phyloP scores from a whole-genome alignment of 2,888 invertebrate species.

The Baccha elongata region DNA sequence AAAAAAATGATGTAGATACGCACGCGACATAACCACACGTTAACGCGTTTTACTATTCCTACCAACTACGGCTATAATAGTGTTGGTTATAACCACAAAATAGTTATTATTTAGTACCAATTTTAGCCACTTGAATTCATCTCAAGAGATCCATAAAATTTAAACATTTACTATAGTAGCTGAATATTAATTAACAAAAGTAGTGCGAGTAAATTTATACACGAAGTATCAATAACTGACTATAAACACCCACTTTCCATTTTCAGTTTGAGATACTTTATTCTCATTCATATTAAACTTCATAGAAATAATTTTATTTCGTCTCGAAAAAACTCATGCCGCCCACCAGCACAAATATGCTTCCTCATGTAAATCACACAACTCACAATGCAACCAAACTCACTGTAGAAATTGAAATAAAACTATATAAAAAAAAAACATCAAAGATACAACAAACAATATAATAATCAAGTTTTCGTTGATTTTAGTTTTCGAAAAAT shows the following conservation, averaged over 20 bases:
- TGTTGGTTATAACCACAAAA: conserved; percentile 45
- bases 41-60: conserved; percentile 1
- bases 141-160: conserved; percentile 18
- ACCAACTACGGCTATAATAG: background rate
- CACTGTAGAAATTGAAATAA: background rate
- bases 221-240: conserved; percentile 22
- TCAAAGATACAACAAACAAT: background rate
- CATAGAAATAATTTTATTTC: background rate
- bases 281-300: no score
- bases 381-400: background rate
- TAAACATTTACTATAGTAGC: conserved; percentile 41
- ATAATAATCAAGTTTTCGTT: conserved; percentile 12
- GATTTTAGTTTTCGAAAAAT: conserved; percentile 3
- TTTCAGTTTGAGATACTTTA: conserved; percentile 25
- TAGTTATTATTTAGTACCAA: conserved; percentile 59
- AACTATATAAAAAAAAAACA: background rate
- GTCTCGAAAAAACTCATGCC: background rate
- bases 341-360: conserved; percentile 43
- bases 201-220: conserved; percentile 40
- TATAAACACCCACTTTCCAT: conserved; percentile 49
- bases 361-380: conserved; percentile 40
- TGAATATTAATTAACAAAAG: conserved; percentile 70
- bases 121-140: conserved; percentile 62
- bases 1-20: conserved; percentile 54
- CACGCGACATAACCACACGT: conserved; percentile 65